Evolutionary conservation across 2,113 vertebrate species (phyloP).

Genomic region (Nothoprocta perdicaria): DNA sequence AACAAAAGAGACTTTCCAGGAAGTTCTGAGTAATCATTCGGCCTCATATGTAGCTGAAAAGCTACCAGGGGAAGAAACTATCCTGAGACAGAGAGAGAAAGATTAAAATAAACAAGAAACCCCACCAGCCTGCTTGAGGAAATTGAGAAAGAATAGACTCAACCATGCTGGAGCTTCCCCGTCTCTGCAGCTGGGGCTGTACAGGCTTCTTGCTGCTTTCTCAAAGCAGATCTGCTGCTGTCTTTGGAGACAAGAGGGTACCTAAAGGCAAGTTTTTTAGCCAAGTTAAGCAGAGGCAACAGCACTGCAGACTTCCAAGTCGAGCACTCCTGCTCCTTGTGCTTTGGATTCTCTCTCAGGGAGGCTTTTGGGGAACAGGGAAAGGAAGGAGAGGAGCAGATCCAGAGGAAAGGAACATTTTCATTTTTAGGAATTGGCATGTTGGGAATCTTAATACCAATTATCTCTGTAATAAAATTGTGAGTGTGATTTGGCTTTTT

Average conservation of each 20-base stretch:
- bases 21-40: slow-evolving; percentile 69
- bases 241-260: fast-evolving
- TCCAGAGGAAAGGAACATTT: neutral
- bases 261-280: neutral
- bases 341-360: neutral
- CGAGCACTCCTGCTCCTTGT: neutral
- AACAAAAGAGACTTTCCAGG: slow-evolving; percentile 61
- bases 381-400: neutral
- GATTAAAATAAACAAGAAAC: slow-evolving; percentile 36
- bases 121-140: neutral
- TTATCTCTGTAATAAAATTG: neutral
- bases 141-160: neutral
- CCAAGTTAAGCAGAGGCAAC: neutral
- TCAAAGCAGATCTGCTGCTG: neutral
- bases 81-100: neutral
- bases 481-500: neutral
- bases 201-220: neutral
- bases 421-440: neutral
- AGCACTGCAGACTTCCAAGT: neutral
- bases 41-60: slow-evolving; percentile 39
- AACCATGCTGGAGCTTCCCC: fast-evolving
- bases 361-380: neutral
- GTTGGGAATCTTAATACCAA: neutral
- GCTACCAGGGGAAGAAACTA: slow-evolving; percentile 44
- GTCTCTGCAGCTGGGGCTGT: neutral